Base-by-base conservation (phyloP, 2,113 vertebrate species). In the Hippoglossus stenolepis region DNA sequence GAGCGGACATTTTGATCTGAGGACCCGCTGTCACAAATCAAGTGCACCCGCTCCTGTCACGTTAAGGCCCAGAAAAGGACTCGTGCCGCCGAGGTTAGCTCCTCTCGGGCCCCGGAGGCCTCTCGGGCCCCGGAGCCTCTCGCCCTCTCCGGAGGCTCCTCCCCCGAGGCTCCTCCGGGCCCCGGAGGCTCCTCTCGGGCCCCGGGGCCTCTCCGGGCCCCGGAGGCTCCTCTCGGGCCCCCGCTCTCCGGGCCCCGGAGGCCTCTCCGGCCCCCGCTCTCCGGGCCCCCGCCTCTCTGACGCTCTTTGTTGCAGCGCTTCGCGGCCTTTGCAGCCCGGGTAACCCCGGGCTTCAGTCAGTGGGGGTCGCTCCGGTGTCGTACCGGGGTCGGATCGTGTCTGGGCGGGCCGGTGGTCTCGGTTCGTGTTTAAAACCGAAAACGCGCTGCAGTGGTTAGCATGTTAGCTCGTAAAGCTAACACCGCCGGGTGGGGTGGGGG, bases 221-320 rank as follows among this genome's bases (percentile, higher is more conserved):
- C n/a, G n/a, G n/a, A n/a, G n/a, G 28, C 28, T 31, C 28, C 28
- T 28, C 28, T 28, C 28, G 28, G 47, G 14, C 1, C 1, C 47
- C 45, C 13, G 43, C n/a, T 47, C n/a, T n/a, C n/a, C n/a, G n/a
- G n/a, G n/a, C n/a, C n/a, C n/a, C n/a, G n/a, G n/a, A n/a, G n/a
- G n/a, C n/a, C 13, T 11, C 9, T 10, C 14, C 45, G 45, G 47
- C 3, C 11, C 40, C 9, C 40, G 40, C 13, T 11, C 1, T 5
- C 45, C 45, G 45, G 45, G 14, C 12, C 45, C 1, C 0, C 1
- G 45, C 14, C 45, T 5, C 45, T 3, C 45, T 15, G 45, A 40
- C 9, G 26, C 0, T 74, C 79, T 83, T 88, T 85, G 84, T 86
- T 83, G 66, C 69, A 12, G 59, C 58, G 38, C 43, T 8, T 21